These are phyloP conservation scores for Mastigias papua DNA, from an alignment of 30 jellyfish, hydroid and myxozoan genomes.

Conservation along the genomic window DNA sequence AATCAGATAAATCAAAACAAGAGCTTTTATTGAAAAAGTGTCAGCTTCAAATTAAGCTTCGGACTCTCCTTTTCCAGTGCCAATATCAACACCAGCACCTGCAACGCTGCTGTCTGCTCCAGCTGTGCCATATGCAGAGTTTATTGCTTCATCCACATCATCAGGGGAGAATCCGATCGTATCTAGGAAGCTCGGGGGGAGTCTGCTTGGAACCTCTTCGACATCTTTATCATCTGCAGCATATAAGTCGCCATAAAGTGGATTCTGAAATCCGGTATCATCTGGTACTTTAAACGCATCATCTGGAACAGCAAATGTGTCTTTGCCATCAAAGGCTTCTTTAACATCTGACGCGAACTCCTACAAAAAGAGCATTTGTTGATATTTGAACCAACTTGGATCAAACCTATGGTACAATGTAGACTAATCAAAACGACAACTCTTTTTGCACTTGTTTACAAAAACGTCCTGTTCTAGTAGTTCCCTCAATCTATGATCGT, in stretches of 20 bases:
- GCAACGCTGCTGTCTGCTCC: background rate
- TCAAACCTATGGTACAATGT: no score
- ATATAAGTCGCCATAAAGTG: constrained; percentile 39
- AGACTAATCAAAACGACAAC: no score
- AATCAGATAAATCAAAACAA: background rate
- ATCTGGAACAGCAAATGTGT: constrained; percentile 37
- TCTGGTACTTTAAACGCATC: constrained; percentile 56
- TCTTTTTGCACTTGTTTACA: no score
- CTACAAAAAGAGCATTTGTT: constrained; percentile 24
- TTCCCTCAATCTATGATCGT: no score
- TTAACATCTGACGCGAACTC: constrained; percentile 21
- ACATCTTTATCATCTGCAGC: constrained; percentile 5
- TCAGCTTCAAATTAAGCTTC: constrained; percentile 7
- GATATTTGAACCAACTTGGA: no score
- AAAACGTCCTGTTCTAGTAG: no score
- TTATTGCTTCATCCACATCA: constrained; percentile 26
- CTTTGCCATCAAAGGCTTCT: constrained; percentile 22
- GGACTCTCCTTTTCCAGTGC: constrained; percentile 26
- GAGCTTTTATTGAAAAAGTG: background rate
- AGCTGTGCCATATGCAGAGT: background rate
- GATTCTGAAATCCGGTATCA: constrained; percentile 49
- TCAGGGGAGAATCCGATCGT: constrained; percentile 53
- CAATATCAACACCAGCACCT: constrained; percentile 22
- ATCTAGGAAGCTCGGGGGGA: constrained; percentile 65
- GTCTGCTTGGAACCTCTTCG: constrained; percentile 20